phyloP scores from a whole-genome alignment of 2,888 invertebrate genomes.

The Drosophila lacicola region DNA sequence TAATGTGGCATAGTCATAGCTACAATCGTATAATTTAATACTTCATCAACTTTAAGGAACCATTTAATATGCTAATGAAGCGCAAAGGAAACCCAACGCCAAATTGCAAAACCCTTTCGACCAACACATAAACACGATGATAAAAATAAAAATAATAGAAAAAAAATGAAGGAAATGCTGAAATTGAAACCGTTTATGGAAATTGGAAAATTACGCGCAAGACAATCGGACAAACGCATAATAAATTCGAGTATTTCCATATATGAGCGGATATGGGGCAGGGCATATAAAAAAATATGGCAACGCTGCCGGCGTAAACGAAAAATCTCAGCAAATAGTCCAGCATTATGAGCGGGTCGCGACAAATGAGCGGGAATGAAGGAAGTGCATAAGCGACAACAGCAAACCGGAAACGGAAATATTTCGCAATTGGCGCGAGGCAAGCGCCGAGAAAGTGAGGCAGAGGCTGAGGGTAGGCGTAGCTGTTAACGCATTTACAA shows the following conservation, averaged over 20 bases:
- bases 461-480: constrained; percentile 14
- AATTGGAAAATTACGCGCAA: constrained; percentile 66
- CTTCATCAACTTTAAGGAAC: constrained; percentile 68
- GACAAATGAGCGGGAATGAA: constrained; percentile 61
- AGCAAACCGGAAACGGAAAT: constrained; percentile 69
- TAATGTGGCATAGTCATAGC: constrained; percentile 56
- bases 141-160: constrained; percentile 8
- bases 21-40: constrained; percentile 69
- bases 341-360: constrained; percentile 55
- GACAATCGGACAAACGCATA: constrained; percentile 62
- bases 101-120: constrained; percentile 54
- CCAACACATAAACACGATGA: constrained; percentile 46
- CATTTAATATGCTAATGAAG: constrained; percentile 76
- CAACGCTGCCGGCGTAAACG: constrained; percentile 42
- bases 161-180: constrained; percentile 28
- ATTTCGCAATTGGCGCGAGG: constrained; percentile 61
- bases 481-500: constrained; percentile 80
- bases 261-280: constrained; percentile 9
- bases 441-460: background rate
- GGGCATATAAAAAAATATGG: constrained; percentile 38
- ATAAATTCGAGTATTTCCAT: constrained; percentile 45
- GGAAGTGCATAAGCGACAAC: constrained; percentile 64
- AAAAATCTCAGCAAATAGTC: constrained; percentile 57
- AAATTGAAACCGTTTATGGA: constrained; percentile 73
- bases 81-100: constrained; percentile 25